phyloP scores from a whole-genome alignment of 2,888 invertebrate genomes.

The Philhelius pedissequus region DNA sequence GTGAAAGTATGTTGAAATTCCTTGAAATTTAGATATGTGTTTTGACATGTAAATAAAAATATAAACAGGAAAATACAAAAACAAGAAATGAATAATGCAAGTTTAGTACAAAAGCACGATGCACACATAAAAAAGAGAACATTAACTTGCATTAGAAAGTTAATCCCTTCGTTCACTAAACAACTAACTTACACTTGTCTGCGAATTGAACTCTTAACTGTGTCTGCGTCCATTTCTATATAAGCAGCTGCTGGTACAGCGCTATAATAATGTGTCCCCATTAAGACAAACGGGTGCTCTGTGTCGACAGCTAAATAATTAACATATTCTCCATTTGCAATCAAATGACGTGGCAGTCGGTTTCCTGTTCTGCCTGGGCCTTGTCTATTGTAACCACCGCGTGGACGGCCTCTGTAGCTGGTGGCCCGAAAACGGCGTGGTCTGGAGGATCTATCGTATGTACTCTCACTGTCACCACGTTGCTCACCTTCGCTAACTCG shows the following conservation, averaged over 20 bases:
- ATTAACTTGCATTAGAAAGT: background rate
- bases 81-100: background rate
- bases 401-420: constrained; percentile 78
- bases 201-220: constrained; percentile 90
- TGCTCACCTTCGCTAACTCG: constrained; percentile 60
- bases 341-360: constrained; percentile 78
- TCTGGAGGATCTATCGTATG: constrained; percentile 72
- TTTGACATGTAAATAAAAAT: background rate
- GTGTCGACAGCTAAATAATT: constrained; percentile 75
- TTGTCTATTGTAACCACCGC: constrained; percentile 79
- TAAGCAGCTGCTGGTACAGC: constrained; percentile 76
- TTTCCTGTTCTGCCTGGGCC: constrained; percentile 78
- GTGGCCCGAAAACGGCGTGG: constrained; percentile 77
- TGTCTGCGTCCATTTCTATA: constrained; percentile 79
- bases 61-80: background rate
- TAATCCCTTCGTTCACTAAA: background rate
- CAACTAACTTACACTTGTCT: constrained; percentile 93
- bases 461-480: constrained; percentile 46
- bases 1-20: too few relatives aligned
- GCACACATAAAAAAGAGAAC: background rate
- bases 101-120: background rate
- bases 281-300: constrained; percentile 76
- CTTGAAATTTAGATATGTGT: background rate
- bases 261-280: constrained; percentile 79
- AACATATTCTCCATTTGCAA: constrained; percentile 75